A percentile compares a stretch with the other conserved stretches of the same genome.
phyloP scores from a whole-genome alignment of 2,113 vertebrate genomes.

The Callipepla squamata region DNA sequence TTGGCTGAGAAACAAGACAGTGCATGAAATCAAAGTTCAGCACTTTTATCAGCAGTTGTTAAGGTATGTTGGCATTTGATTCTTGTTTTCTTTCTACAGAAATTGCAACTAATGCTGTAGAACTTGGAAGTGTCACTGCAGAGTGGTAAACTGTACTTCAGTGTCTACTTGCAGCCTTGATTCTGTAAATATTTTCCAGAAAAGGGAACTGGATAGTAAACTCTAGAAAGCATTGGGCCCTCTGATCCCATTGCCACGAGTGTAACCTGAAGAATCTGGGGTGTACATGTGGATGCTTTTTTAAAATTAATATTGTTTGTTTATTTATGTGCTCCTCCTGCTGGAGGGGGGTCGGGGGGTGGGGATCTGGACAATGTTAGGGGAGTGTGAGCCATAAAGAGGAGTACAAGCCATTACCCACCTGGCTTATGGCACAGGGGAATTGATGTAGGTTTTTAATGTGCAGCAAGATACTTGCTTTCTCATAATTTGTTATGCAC shows the following conservation, averaged over 20 bases:
- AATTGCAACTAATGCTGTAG: not conserved
- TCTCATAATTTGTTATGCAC: not conserved
- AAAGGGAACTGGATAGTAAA: not conserved
- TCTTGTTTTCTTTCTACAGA: not conserved
- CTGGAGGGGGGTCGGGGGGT: too few species aligned
- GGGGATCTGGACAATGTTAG: not conserved
- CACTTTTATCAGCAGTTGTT: constrained; percentile 85
- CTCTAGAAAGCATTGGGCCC: not conserved
- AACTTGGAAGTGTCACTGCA: not conserved
- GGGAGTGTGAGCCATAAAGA: not conserved
- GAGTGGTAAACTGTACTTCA: not conserved
- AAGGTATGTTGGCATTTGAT: constrained; percentile 75
- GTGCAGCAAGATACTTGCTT: not conserved
- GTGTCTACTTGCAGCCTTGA: not conserved
- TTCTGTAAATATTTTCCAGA: not conserved
- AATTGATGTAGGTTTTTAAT: not conserved
- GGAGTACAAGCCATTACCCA: not conserved
- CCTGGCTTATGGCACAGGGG: not conserved
- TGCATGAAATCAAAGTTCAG: constrained; percentile 89
- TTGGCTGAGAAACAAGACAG: constrained; percentile 76
- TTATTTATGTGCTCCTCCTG: not conserved
- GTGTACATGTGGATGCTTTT: too few species aligned
- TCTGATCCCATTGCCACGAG: not conserved
- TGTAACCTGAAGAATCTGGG: not conserved
- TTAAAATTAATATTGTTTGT: not conserved